Evolutionary conservation across 2,113 vertebrate species (phyloP).

Genomic region (Chamaetylas fuelleborni): DNA sequence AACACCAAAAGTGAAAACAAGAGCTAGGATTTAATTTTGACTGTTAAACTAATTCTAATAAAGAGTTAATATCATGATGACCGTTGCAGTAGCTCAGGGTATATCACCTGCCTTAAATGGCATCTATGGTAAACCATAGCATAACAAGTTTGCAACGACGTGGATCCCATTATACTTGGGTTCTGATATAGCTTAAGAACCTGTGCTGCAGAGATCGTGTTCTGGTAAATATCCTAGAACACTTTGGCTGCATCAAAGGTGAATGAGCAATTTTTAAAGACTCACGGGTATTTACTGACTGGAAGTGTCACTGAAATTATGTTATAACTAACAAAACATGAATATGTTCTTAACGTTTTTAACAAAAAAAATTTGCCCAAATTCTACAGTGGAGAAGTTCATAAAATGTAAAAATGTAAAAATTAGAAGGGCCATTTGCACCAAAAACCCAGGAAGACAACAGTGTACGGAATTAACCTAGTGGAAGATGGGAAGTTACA

Average conservation of each 20-base stretch:
- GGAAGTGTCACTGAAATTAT: background rate
- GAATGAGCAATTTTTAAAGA: background rate
- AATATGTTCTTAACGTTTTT: background rate
- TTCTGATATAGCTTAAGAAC: background rate
- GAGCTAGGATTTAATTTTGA: background rate
- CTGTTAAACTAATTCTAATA: background rate
- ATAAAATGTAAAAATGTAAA: background rate
- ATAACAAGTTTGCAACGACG: background rate
- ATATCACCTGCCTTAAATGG: background rate
- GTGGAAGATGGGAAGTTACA: background rate
- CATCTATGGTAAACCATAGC: background rate
- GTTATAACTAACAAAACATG: background rate
- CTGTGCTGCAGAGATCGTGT: background rate
- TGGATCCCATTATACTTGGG: background rate
- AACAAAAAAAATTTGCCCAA: background rate
- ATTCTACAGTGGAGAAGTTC: background rate
- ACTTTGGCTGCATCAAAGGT: background rate
- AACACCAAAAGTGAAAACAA: background rate
- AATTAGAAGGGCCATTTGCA: background rate
- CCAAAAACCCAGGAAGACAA: fast-evolving
- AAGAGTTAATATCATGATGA: background rate
- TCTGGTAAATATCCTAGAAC: background rate
- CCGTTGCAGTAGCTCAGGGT: background rate
- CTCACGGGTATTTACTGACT: background rate
- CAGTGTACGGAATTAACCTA: background rate